These are phyloP conservation scores for crab-eating macaque (Macaca fascicularis) DNA, from an alignment of 2,113 vertebrate genomes.

Conservation along the genomic window T2T-MFA8v1.1 NC_088375.1:140089001-140089500, in stretches of 20 bases:
- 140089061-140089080: neutral
- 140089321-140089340: neutral
- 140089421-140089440: neutral
- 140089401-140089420: neutral
- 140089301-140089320: neutral
- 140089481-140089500: neutral
- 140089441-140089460: neutral
- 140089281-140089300: neutral
- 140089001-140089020: neutral
- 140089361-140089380: neutral
- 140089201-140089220: neutral
- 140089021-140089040: neutral
- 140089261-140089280: neutral
- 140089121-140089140: neutral
- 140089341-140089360: neutral
- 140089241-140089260: neutral
- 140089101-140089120: neutral
- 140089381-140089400: neutral
- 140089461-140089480: neutral
- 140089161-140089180: neutral
- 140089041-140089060: too few relatives aligned
- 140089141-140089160: neutral
- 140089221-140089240: neutral
- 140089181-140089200: neutral
- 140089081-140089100: neutral